A percentile compares a stretch with the other conserved stretches of the same genome.
phyloP scores from a whole-genome alignment of 2,888 invertebrate genomes.

The Alcis repandata region DNA sequence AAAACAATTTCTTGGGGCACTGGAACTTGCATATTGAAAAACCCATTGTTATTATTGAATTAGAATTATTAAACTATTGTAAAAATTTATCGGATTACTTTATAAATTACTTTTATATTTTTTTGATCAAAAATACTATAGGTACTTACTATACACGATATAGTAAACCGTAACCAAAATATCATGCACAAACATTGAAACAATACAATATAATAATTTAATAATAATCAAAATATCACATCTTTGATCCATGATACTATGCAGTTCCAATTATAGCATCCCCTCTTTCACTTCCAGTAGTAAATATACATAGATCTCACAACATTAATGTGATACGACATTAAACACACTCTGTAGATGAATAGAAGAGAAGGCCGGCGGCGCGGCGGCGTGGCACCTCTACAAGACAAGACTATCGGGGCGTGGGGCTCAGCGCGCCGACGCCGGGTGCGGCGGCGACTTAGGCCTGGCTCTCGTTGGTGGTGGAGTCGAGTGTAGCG shows the following conservation, averaged over 20 bases:
- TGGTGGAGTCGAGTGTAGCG: constrained; percentile 78
- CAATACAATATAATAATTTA: constrained; percentile 70
- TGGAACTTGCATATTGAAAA: constrained; percentile 73
- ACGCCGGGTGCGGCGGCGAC: constrained; percentile 59
- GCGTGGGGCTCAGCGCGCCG: neutral
- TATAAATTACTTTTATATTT: constrained; percentile 43
- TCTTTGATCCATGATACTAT: constrained; percentile 80
- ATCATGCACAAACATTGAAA: constrained; percentile 50
- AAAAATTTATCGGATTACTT: constrained; percentile 20
- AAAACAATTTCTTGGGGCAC: constrained; percentile 67
- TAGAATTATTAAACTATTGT: constrained; percentile 19
- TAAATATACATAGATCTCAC: constrained; percentile 60
- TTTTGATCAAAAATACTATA: constrained; percentile 52
- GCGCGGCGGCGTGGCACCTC: constrained; percentile 69
- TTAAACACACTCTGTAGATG: constrained; percentile 71
- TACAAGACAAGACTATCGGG: constrained; percentile 43
- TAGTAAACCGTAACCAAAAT: constrained; percentile 58
- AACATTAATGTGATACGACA: constrained; percentile 64
- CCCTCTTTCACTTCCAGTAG: constrained; percentile 47
- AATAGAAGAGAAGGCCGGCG: constrained; percentile 61
- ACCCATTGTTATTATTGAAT: too few species aligned
- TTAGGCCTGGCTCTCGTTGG: constrained; percentile 85
- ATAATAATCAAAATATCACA: constrained; percentile 82
- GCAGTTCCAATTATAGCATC: constrained; percentile 73
- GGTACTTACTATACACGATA: constrained; percentile 52